Conservation (phyloP, 2,113 vertebrate genomes). For the Phaethon lepturus region DNA sequence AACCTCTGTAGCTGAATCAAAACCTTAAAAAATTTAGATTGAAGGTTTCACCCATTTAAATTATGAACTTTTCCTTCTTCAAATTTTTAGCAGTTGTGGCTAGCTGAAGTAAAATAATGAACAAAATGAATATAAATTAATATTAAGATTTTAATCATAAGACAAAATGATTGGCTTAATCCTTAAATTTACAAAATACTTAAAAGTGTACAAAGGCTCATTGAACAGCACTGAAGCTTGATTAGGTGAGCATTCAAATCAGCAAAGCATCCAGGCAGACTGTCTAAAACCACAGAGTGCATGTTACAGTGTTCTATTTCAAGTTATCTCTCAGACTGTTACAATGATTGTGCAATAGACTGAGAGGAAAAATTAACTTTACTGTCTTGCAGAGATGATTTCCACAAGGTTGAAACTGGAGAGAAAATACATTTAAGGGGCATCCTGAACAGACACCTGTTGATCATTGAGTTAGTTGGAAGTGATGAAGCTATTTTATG, state of each 20-base stretch:
- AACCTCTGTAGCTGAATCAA: not conserved
- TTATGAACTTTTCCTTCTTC: not conserved
- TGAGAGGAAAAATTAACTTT: not conserved
- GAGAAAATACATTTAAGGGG: not conserved
- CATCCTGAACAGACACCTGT: not conserved
- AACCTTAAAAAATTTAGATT: not conserved
- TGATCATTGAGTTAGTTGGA: conserved; percentile 18
- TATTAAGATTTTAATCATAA: not conserved
- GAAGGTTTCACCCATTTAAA: not conserved
- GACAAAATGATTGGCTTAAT: not conserved
- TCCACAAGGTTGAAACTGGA: not conserved
- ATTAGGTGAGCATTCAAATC: not conserved
- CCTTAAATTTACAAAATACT: not conserved
- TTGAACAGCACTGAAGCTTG: not conserved
- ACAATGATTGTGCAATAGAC: not conserved
- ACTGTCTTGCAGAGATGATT: not conserved
- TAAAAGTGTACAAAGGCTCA: not conserved
- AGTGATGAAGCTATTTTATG: conserved; percentile 12
- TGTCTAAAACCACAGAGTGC: not conserved
- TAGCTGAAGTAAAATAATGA: not conserved
- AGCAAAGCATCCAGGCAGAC: not conserved
- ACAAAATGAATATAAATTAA: not conserved
- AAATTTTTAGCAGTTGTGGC: not conserved
- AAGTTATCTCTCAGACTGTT: not conserved
- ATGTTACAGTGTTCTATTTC: not conserved